These are phyloP conservation scores for Hipposideros armiger DNA, from an alignment of 2,113 vertebrate genomes.

Conservation along the genomic window DNA sequence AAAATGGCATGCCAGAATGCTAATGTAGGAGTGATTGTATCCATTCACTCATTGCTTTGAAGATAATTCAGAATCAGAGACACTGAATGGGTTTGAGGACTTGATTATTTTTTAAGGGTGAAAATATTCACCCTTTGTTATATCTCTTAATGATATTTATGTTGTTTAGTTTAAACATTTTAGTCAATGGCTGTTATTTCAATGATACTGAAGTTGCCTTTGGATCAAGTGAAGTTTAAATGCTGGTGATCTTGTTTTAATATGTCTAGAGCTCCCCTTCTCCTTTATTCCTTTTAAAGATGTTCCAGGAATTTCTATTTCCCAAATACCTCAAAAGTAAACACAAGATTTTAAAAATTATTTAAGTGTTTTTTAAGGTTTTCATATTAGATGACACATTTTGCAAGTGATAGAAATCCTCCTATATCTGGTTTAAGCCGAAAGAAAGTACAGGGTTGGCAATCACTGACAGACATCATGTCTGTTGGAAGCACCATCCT, in stretches of 20 bases:
- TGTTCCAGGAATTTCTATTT: slow-evolving; percentile 6
- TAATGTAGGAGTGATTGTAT: neutral
- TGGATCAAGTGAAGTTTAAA: neutral
- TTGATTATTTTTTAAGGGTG: slow-evolving; percentile 1
- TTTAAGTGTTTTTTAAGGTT: slow-evolving; percentile 2
- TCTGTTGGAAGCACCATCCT: neutral
- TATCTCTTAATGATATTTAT: neutral
- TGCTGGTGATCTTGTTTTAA: neutral
- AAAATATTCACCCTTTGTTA: neutral
- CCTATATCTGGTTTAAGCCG: neutral
- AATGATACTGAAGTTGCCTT: neutral
- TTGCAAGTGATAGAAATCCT: neutral
- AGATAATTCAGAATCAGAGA: slow-evolving; percentile 19
- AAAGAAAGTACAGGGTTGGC: neutral
- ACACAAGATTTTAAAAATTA: neutral
- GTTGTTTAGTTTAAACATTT: slow-evolving; percentile 11
- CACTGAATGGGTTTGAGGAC: neutral
- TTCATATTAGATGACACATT: neutral
- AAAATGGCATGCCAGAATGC: neutral
- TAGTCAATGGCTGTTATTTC: neutral
- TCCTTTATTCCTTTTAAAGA: slow-evolving; percentile 36
- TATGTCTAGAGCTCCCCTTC: neutral
- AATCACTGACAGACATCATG: neutral
- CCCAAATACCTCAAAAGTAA: slow-evolving; percentile 53
- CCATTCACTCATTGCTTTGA: slow-evolving; percentile 7